A percentile compares a stretch with the other conserved stretches of the same genome.
These are phyloP conservation scores for Thera britannica DNA, from an alignment of 2,888 invertebrate species.

Conservation along the genomic window DNA sequence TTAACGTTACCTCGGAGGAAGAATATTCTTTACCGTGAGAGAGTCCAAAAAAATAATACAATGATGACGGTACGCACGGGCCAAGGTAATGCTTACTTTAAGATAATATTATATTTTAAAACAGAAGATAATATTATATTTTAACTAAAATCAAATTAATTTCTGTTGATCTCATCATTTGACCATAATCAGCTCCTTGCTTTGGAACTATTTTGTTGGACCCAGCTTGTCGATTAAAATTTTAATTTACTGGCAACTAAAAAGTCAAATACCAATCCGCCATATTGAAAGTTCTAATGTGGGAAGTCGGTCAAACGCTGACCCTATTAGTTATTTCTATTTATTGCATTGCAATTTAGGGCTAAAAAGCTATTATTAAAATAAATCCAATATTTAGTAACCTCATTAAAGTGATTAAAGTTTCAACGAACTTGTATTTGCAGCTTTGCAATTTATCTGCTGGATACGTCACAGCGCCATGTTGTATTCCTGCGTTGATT, in stretches of 20 bases:
- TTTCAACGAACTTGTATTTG: slow-evolving; percentile 55
- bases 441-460: slow-evolving; percentile 78
- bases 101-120: too few relatives aligned
- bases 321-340: slow-evolving; percentile 75
- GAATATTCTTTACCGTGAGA: too few relatives aligned
- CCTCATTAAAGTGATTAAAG: slow-evolving; percentile 53
- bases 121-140: too few relatives aligned
- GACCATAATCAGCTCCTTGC: not conserved
- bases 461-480: slow-evolving; percentile 85
- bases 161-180: not conserved
- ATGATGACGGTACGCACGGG: too few relatives aligned
- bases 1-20: too few relatives aligned
- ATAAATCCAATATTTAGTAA: slow-evolving; percentile 63
- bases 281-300: slow-evolving; percentile 80
- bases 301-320: slow-evolving; percentile 81
- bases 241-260: slow-evolving; percentile 57
- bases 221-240: slow-evolving; percentile 11
- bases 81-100: too few relatives aligned
- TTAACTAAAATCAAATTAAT: too few relatives aligned
- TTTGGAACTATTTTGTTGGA: not conserved
- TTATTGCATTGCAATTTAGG: slow-evolving; percentile 60
- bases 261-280: slow-evolving; percentile 72
- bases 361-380: slow-evolving; percentile 62
- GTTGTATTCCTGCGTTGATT: slow-evolving; percentile 86
- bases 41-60: too few relatives aligned